These are phyloP conservation scores for Protosalanx chinensis DNA, from an alignment of 2,797 vertebrate species.

Conservation along the genomic window DNA sequence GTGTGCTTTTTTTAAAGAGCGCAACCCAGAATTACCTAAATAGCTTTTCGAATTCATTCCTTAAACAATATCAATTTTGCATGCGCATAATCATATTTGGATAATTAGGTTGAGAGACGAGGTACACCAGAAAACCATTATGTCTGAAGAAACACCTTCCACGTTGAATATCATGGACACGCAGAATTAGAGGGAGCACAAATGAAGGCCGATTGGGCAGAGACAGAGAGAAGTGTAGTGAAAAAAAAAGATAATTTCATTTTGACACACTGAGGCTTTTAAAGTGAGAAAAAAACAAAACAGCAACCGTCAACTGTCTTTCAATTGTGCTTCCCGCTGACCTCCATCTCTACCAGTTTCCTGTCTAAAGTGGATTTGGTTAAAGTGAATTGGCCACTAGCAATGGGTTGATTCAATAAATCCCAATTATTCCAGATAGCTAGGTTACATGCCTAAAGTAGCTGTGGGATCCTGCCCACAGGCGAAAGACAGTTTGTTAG, in stretches of 20 bases:
- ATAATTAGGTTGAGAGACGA: constrained; percentile 40
- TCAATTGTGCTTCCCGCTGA: constrained; percentile 57
- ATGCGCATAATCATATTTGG: constrained; percentile 45
- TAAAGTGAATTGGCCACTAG: constrained; percentile 63
- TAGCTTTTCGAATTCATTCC: background rate
- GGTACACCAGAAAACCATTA: constrained; percentile 49
- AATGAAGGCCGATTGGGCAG: constrained; percentile 13
- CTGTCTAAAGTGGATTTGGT: constrained; percentile 65
- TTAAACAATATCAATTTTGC: constrained; percentile 32
- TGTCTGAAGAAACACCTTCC: constrained; percentile 25
- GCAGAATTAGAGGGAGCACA: constrained; percentile 22
- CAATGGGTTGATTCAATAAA: constrained; percentile 76
- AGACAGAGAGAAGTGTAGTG: constrained; percentile 18
- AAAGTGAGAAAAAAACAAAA: constrained; percentile 20
- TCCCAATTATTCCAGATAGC: constrained; percentile 52
- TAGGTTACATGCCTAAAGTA: constrained; percentile 40
- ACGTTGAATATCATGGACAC: constrained; percentile 23
- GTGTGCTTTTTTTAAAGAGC: background rate
- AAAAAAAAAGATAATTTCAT: constrained; percentile 50
- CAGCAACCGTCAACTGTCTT: constrained; percentile 42
- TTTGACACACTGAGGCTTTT: constrained; percentile 44
- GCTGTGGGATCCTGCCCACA: constrained; percentile 43
- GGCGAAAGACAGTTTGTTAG: constrained; percentile 36
- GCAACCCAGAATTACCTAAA: background rate
- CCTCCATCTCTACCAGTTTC: constrained; percentile 50